These are phyloP conservation scores for Capromys pilorides DNA, from an alignment of 2,797 vertebrate genomes.

Conservation along the genomic window DNA sequence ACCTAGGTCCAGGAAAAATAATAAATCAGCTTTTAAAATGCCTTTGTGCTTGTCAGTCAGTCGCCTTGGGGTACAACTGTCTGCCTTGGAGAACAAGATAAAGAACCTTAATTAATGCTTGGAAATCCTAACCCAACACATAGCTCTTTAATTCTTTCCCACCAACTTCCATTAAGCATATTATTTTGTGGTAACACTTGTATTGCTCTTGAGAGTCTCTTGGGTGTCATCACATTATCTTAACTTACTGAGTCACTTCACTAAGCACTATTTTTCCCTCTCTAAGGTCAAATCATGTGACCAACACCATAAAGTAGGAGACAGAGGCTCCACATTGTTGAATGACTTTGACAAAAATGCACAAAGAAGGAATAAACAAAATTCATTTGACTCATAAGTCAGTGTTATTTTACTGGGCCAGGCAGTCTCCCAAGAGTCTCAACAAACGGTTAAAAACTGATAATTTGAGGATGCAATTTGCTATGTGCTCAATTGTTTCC, in stretches of 20 bases:
- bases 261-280: neutral
- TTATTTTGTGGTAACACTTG: slow-evolving; percentile 28
- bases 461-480: neutral
- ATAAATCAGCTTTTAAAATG: slow-evolving; percentile 31
- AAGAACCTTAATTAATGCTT: slow-evolving; percentile 50
- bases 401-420: neutral
- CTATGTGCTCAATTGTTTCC: neutral
- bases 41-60: neutral
- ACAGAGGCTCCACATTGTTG: neutral
- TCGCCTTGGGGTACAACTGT: neutral
- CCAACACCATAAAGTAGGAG: neutral
- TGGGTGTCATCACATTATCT: neutral
- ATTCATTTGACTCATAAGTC: neutral
- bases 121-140: slow-evolving; percentile 18
- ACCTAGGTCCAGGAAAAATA: neutral
- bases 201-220: neutral
- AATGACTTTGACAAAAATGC: neutral
- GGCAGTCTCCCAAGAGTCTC: neutral
- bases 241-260: neutral
- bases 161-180: neutral
- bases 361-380: neutral
- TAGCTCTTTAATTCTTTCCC: slow-evolving; percentile 47
- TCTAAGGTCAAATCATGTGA: neutral
- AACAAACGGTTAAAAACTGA: neutral
- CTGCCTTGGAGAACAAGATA: neutral